These are phyloP conservation scores for Plecturocebus donacophilus DNA, from an alignment of 2,113 vertebrate genomes.

Conservation along the genomic window DNA sequence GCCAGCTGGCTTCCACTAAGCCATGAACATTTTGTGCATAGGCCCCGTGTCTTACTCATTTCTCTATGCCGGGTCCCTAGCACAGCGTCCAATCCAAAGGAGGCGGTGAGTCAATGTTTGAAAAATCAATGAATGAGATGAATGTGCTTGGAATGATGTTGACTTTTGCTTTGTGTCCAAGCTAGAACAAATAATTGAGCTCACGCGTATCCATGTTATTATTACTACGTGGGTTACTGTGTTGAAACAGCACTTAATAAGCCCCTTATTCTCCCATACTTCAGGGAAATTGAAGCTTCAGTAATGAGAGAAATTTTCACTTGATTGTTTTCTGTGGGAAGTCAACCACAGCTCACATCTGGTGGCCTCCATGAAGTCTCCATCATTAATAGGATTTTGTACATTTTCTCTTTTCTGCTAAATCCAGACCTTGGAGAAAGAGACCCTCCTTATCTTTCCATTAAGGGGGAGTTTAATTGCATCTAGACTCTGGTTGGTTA, in stretches of 20 bases:
- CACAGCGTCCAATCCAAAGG: background rate
- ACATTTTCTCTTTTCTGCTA: background rate
- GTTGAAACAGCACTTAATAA: background rate
- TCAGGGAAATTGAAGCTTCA: background rate
- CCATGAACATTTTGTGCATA: background rate
- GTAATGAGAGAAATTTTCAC: background rate
- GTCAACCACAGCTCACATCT: constrained; percentile 16
- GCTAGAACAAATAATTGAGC: background rate
- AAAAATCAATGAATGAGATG: background rate
- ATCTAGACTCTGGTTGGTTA: background rate
- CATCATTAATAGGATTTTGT: background rate
- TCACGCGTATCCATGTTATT: background rate
- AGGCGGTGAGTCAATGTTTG: background rate
- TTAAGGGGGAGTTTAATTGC: background rate
- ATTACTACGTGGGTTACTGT: background rate
- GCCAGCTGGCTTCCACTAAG: background rate
- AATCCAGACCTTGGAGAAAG: background rate
- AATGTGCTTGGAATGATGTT: background rate
- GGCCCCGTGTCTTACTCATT: background rate
- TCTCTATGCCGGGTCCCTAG: background rate
- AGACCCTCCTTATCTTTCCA: background rate
- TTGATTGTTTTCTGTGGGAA: background rate
- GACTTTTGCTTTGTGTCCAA: background rate
- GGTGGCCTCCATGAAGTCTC: background rate
- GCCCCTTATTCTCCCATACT: background rate